Percentiles rank a stretch among this genome's conserved stretches.
phyloP scores from a whole-genome alignment of 2,797 vertebrate genomes.

The Alauda arvensis region DNA sequence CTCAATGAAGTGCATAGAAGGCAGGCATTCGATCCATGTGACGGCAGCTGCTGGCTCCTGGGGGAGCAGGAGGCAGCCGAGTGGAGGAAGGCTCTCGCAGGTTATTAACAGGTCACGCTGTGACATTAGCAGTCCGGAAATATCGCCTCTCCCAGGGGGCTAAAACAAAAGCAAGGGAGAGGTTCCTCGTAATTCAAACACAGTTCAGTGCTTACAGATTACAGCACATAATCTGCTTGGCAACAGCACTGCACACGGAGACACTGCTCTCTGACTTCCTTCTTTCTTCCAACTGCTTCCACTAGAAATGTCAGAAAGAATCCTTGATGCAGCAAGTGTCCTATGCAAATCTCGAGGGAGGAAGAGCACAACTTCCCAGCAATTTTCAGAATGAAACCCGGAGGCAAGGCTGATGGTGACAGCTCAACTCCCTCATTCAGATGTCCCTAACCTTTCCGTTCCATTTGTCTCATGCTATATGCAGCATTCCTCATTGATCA shows the following conservation, averaged over 20 bases:
- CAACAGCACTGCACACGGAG: conserved; percentile 62
- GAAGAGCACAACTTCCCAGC: background rate
- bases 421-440: background rate
- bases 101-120: conserved; percentile 61
- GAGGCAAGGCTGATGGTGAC: background rate
- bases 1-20: conserved; percentile 47
- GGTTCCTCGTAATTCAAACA: conserved; percentile 61
- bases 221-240: conserved; percentile 79
- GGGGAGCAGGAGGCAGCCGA: conserved; percentile 3
- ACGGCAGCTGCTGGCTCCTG: conserved; percentile 22
- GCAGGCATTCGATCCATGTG: conserved; percentile 15
- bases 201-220: conserved; percentile 72
- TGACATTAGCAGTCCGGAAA: conserved; percentile 64
- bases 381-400: background rate
- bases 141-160: conserved; percentile 56
- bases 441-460: conserved; percentile 4
- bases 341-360: background rate
- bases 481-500: conserved; percentile 9
- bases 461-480: background rate
- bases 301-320: conserved; percentile 41
- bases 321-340: conserved; percentile 2
- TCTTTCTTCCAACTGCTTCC: conserved; percentile 38
- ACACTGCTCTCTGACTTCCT: conserved; percentile 12
- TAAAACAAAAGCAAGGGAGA: conserved; percentile 50
- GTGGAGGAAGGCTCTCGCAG: conserved; percentile 19